Evolutionary conservation across 2,888 invertebrate species (phyloP), one percentile per base, ranked within the genome.

Genomic region (Drosophila setosimentum): DNA sequence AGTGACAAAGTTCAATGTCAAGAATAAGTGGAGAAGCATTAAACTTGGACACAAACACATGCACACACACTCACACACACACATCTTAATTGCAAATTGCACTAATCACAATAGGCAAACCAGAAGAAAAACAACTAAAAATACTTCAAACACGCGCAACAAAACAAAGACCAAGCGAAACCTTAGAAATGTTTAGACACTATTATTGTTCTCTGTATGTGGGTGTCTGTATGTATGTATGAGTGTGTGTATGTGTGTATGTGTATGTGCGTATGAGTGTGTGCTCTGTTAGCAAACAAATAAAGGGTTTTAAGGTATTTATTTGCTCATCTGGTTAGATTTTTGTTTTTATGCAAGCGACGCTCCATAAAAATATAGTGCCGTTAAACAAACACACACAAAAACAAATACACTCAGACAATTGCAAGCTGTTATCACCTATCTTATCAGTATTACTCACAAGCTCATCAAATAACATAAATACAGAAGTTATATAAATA

Each of bases 131-230:
- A 72, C 69, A 82, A 89, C 90, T 89, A 85, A 87, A 89, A 89
- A 85, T 85, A 89, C 85, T 85, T 83, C 75, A 83, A 87, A 77
- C 89, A 86, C 61, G 57, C 79, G 79, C 78, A 64, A 67, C 69
- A 67, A 42, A 37, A 27, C 16, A 7, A 18, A 18, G 11, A 50
- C 63, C 63, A 73, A 53, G 30, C 61, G 84, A 86, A 86, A 62
- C 85, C 85, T 60, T 87, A 87, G 60, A 82, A 89, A 75, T 78
- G 82, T 80, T 76, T 75, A 78, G 69, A 70, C 74, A 72, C 85
- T 87, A 87, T 87, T 87, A 77, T 89, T 78, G 42, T 65, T 64
- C 45, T 50, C 21, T 42, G n/a, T 55, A 8, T 54, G 21, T 45
- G 32, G 32, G 27, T 58, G 24, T 58, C 32, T 33, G 33, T 13